Base-by-base conservation (phyloP, 2,797 vertebrate genomes). In the Ciconia nigra region DNA sequence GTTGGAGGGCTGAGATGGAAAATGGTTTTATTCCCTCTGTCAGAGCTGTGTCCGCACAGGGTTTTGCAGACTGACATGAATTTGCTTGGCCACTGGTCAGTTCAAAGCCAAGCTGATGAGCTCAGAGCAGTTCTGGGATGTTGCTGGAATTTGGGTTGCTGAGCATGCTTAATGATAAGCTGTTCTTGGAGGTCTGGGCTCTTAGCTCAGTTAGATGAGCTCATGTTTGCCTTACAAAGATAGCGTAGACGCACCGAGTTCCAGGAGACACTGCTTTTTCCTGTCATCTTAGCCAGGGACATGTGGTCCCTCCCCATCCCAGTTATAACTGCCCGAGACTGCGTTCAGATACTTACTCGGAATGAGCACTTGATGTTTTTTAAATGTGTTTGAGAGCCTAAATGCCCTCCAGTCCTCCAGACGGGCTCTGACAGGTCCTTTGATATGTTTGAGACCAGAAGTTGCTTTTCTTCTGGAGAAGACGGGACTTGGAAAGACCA, bases 131-230 rank as follows among this genome's bases (percentile, higher is more conserved):
- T 74, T 16, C 89, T 33, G 87, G 90, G 92, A 47, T n/a, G 89
- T 29, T 89, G 90, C 35, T 85, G 96, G 83, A 67, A 69, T 76
- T 65, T 25, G 73, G 33, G 17, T 3, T 92, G 77, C 90, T 76
- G 70, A 82, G 54, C 25, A 8, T 10, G 77, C 71, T 82, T 31
- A 39, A 10, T 18, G 93, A 90, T 92, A 89, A 95, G 89, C 79
- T 80, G 44, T 35, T 54, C 51, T 80, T 18, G 3, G 85, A 90
- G 94, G 71, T 77, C 78, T 94, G 83, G 83, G 76, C 61, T 87
- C 67, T 61, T 80, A 87, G 62, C 81, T 93, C 74, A 25, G 74
- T 28, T 55, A 37, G 84, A 59, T 96, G 92, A 94, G 78, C 67
- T 95, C 93, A 61, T 63, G 52, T 69, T 96, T 92, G 82, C 82